These are phyloP conservation scores for Rhinogobio ventralis DNA, from an alignment of 2,797 vertebrate genomes.

Conservation along the genomic window DNA sequence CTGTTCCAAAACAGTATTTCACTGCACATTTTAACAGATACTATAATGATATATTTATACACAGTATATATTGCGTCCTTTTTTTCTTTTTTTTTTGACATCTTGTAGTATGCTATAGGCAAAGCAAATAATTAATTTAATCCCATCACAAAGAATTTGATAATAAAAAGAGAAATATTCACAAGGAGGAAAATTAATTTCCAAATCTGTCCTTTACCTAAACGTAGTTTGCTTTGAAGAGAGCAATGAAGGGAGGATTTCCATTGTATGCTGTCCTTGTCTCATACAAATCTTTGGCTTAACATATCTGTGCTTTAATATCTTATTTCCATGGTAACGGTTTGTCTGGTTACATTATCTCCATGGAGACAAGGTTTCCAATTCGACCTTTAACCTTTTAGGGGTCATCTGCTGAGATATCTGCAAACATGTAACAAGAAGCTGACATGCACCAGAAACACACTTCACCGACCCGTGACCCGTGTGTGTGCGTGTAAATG, in stretches of 20 bases:
- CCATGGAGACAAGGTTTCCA: constrained; percentile 33
- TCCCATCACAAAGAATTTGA: background rate
- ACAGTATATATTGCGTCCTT: background rate
- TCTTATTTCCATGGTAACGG: constrained; percentile 34
- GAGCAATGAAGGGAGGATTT: background rate
- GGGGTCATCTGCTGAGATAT: constrained; percentile 26
- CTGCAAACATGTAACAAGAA: constrained; percentile 17
- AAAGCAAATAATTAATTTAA: background rate
- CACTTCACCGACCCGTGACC: background rate
- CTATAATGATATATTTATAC: background rate
- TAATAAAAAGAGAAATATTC: background rate
- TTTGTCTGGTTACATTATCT: constrained; percentile 13
- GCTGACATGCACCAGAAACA: constrained; percentile 28
- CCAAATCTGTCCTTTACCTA: background rate
- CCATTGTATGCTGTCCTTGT: constrained; percentile 22
- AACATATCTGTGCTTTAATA: constrained; percentile 44
- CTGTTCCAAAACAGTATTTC: background rate
- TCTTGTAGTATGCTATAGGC: background rate
- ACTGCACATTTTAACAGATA: background rate
- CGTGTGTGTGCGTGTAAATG: constrained; percentile 45
- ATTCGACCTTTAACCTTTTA: constrained; percentile 47
- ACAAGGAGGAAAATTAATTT: background rate
- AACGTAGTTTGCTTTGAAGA: background rate
- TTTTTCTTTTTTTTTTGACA: no score
- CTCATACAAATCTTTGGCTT: constrained; percentile 42